Conservation (phyloP, 2,888 invertebrate genomes). For the Lasioglossum calceatum region DNA sequence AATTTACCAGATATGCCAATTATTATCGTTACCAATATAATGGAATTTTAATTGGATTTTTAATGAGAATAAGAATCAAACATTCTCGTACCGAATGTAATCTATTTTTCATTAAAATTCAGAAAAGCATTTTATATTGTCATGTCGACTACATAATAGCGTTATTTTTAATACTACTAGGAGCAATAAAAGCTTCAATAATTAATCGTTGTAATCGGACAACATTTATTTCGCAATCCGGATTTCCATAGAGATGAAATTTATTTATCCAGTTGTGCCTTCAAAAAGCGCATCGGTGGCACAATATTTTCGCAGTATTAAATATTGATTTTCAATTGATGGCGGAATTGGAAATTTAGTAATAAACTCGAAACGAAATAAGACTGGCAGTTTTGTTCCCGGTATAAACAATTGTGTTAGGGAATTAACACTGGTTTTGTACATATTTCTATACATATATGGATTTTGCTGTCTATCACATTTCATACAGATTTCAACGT, state of each 20-base stretch:
- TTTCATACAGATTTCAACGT: not conserved
- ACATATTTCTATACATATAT: too few species aligned
- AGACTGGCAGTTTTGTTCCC: not conserved
- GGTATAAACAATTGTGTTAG: not conserved
- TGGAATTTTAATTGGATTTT: too few species aligned
- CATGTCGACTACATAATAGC: not conserved
- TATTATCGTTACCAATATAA: too few species aligned
- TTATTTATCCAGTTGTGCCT: not conserved
- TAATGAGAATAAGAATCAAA: not conserved
- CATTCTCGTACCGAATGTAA: too few species aligned
- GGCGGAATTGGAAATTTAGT: not conserved
- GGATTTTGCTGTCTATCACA: not conserved
- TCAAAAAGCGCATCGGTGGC: not conserved
- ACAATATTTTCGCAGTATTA: not conserved
- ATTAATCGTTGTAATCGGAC: not conserved
- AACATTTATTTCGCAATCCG: not conserved
- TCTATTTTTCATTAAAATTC: not conserved
- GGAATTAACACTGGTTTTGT: not conserved
- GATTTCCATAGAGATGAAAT: slow-evolving; percentile 15
- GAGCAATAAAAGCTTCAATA: not conserved
- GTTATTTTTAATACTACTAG: not conserved
- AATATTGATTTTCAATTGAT: slow-evolving; percentile 7
- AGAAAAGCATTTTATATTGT: not conserved
- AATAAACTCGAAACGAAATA: not conserved
- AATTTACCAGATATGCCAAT: too few species aligned